phyloP scores from a whole-genome alignment of 92 coral and sea anemone genomes.

The Porites cylindrica region DNA sequence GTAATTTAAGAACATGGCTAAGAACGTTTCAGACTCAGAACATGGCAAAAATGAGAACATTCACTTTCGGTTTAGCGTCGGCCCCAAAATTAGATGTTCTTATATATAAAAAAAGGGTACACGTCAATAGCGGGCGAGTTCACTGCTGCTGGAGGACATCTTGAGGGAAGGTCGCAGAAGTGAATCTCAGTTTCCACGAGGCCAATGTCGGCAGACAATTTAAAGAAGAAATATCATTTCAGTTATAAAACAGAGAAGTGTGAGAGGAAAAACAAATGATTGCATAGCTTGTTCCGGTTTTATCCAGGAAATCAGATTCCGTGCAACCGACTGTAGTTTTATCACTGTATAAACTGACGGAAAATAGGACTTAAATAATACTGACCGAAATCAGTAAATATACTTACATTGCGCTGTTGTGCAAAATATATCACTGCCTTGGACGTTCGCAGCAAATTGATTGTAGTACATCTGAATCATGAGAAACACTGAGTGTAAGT shows the following conservation, averaged over 20 bases:
- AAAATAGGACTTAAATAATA: slow-evolving; percentile 2
- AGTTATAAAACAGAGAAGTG: neutral
- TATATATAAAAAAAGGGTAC: too few relatives aligned
- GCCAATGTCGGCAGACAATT: neutral
- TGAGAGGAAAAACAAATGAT: neutral
- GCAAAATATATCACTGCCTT: slow-evolving; percentile 2
- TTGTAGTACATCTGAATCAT: slow-evolving; percentile 15
- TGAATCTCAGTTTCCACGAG: neutral
- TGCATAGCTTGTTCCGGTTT: slow-evolving; percentile 1
- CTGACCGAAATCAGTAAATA: slow-evolving; percentile 1
- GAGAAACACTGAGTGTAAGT: slow-evolving; percentile 12
- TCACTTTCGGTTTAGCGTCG: too few relatives aligned
- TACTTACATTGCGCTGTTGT: slow-evolving; percentile 1
- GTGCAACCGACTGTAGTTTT: neutral
- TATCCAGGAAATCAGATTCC: slow-evolving; percentile 4
- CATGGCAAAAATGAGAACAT: too few relatives aligned
- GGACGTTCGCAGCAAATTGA: neutral
- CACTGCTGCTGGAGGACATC: too few relatives aligned
- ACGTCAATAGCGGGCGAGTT: too few relatives aligned
- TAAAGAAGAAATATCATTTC: slow-evolving; percentile 7
- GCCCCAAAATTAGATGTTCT: too few relatives aligned
- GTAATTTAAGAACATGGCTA: too few relatives aligned
- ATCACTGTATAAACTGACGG: slow-evolving; percentile 3
- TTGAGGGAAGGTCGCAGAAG: too few relatives aligned
- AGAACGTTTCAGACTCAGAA: too few relatives aligned